phyloP scores from a whole-genome alignment of 2,113 vertebrate species.

The Dipodomys spectabilis region DNA sequence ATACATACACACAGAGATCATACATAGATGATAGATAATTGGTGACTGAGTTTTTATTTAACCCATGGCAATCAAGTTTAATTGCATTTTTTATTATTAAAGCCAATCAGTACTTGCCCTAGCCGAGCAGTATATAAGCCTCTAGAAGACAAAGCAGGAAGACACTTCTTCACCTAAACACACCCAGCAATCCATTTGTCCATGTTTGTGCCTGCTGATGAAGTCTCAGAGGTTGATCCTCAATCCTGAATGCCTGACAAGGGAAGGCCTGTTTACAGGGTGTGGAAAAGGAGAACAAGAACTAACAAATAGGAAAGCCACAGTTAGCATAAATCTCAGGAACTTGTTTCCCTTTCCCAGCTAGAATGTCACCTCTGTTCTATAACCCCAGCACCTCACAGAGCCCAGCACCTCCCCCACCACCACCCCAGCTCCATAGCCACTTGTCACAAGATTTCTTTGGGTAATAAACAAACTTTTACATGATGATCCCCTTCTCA shows the following conservation, averaged over 20 bases:
- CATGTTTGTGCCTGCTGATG: background rate
- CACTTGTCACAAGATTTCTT: conserved; percentile 87
- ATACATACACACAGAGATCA: too few relatives aligned
- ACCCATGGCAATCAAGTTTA: background rate
- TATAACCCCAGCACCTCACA: conserved; percentile 85
- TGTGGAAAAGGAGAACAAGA: background rate
- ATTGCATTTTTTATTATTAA: conserved; percentile 18
- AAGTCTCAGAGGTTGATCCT: too few relatives aligned
- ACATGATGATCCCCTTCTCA: conserved; percentile 89
- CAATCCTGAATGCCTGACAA: too few relatives aligned
- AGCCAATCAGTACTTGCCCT: background rate
- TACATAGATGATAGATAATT: too few relatives aligned
- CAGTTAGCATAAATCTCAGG: background rate
- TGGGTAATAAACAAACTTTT: conserved; percentile 87
- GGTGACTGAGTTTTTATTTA: background rate
- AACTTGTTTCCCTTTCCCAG: conserved; percentile 87
- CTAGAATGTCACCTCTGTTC: conserved; percentile 86
- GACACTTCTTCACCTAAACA: background rate
- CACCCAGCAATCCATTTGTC: fast-evolving
- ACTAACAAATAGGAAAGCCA: background rate
- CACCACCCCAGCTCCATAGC: conserved; percentile 82
- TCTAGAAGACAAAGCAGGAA: background rate
- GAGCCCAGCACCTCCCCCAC: conserved; percentile 84
- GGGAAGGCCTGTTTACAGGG: background rate
- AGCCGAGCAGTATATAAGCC: background rate